These are phyloP conservation scores for Aldabrachelys gigantea DNA, from an alignment of 2,113 vertebrate genomes.

Conservation along the genomic window DNA sequence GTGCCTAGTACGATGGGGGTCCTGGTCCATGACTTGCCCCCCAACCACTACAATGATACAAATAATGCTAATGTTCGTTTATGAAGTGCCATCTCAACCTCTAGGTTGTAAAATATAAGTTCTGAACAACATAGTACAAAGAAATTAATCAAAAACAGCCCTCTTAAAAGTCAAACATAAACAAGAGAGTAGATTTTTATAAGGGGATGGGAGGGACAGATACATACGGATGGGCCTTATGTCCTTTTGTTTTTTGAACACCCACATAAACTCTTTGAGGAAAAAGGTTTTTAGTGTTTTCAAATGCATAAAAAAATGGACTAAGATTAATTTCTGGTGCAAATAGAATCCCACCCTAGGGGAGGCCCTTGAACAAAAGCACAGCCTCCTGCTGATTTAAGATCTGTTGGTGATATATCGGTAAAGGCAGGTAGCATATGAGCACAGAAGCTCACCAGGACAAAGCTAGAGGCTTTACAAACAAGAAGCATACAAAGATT, in stretches of 20 bases:
- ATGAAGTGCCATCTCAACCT: background rate
- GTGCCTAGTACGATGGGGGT: background rate
- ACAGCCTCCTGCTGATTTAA: background rate
- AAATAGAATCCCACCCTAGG: background rate
- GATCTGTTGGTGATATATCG: background rate
- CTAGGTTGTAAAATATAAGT: background rate
- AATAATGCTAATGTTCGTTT: background rate
- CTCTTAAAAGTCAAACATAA: background rate
- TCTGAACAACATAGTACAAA: background rate
- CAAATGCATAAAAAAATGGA: background rate
- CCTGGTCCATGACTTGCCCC: background rate
- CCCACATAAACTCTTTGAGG: background rate
- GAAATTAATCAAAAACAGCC: background rate
- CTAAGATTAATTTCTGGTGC: background rate
- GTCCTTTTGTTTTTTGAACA: background rate
- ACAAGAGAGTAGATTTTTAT: background rate
- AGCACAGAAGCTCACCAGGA: background rate
- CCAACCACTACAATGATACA: background rate
- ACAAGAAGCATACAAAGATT: background rate
- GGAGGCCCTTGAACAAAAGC: background rate
- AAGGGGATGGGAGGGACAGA: background rate
- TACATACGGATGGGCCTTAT: background rate
- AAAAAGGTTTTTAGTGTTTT: background rate
- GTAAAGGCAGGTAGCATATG: background rate
- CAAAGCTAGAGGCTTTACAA: background rate